Percentiles rank a stretch among this genome's conserved stretches.
These are phyloP conservation scores for Copsychus sechellarum DNA, from an alignment of 2,113 vertebrate genomes.

Conservation along the genomic window DNA sequence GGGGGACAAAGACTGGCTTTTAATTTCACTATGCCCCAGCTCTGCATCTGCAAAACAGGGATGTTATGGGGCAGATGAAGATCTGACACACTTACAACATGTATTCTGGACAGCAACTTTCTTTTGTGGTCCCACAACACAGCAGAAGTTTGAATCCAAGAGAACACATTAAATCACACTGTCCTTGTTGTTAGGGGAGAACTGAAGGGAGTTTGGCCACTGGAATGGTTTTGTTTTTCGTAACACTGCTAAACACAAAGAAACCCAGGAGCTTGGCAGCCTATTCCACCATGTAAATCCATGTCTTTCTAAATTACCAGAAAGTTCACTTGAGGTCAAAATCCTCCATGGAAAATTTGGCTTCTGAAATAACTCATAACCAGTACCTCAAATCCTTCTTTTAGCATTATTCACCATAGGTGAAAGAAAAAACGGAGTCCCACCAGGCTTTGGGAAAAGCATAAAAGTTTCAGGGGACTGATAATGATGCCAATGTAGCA, in stretches of 20 bases:
- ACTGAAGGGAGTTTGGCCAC: conserved; percentile 21
- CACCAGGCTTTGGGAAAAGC: background rate
- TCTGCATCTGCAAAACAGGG: background rate
- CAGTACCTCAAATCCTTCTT: background rate
- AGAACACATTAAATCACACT: conserved; percentile 42
- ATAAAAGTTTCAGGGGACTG: background rate
- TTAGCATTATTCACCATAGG: background rate
- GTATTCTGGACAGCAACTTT: background rate
- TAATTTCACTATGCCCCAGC: background rate
- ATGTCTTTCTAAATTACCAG: background rate
- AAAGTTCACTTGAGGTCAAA: conserved; percentile 50
- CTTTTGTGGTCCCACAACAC: background rate
- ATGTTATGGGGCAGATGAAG: background rate
- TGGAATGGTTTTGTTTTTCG: conserved; percentile 17
- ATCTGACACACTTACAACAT: background rate
- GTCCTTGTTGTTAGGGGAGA: conserved; percentile 7
- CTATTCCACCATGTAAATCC: conserved; percentile 8
- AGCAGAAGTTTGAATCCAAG: background rate
- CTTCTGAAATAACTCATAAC: background rate
- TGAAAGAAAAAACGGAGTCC: background rate
- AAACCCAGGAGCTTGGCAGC: conserved; percentile 48
- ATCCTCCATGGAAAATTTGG: background rate
- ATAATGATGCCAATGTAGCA: background rate
- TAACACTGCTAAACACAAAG: conserved; percentile 42
- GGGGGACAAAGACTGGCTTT: background rate